These are phyloP conservation scores for Dascillus cervinus DNA, from an alignment of 2,888 invertebrate species.

Conservation along the genomic window DNA sequence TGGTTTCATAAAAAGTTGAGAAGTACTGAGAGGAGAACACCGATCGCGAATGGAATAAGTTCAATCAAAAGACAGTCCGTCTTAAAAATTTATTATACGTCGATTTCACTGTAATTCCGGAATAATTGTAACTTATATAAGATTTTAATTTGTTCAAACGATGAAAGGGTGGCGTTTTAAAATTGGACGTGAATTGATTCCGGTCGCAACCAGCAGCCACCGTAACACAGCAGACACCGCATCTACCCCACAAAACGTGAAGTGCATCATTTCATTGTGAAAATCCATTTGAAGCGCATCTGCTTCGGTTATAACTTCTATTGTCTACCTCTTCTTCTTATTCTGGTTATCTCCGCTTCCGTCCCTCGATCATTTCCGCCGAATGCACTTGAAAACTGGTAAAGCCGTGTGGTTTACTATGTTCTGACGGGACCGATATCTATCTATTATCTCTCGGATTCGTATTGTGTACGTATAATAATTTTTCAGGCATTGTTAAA, in stretches of 20 bases:
- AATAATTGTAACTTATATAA: too few relatives aligned
- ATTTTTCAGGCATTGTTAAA: constrained; percentile 19
- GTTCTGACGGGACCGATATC: constrained; percentile 23
- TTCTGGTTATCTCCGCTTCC: constrained; percentile 43
- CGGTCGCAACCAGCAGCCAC: constrained; percentile 21
- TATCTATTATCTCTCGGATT: constrained; percentile 26
- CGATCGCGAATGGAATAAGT: too few relatives aligned
- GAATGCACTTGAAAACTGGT: constrained; percentile 42
- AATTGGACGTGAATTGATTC: constrained; percentile 20
- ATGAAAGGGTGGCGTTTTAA: too few relatives aligned
- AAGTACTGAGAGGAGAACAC: too few relatives aligned
- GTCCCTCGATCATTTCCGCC: constrained; percentile 42
- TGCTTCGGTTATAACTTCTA: constrained; percentile 36
- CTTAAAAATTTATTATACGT: too few relatives aligned
- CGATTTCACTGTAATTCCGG: too few relatives aligned
- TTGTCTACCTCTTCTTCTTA: constrained; percentile 43
- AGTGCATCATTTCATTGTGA: constrained; percentile 37
- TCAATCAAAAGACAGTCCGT: too few relatives aligned
- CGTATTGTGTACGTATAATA: constrained; percentile 21
- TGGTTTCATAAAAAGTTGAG: too few relatives aligned
- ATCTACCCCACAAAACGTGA: constrained; percentile 25
- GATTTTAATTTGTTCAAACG: too few relatives aligned
- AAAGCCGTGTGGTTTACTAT: constrained; percentile 25
- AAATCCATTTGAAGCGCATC: constrained; percentile 38
- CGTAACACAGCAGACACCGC: constrained; percentile 20